Base-by-base conservation (phyloP, 2,797 vertebrate species). In the Parotocinclus haroldoi region DNA sequence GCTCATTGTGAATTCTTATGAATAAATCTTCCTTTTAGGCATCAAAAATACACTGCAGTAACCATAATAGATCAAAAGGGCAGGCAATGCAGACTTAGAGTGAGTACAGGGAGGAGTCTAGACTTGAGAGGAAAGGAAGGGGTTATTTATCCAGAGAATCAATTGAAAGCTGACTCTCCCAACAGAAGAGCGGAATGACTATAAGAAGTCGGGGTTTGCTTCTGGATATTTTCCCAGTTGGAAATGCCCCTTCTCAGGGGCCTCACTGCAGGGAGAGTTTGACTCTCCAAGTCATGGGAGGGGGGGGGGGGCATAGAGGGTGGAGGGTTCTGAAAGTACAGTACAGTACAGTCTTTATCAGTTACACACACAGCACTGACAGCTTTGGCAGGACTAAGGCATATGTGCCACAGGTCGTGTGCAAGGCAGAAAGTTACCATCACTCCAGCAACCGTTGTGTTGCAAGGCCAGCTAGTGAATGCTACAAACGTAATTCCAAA, bases 141-240 rank as follows among this genome's bases (percentile, higher is more conserved):
- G 55, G 73, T 74, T 82, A 72, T 76, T 78, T 77, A 69, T 79
- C 63, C 59, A 74, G 58, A 1, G 62, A 80, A 81, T 83, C 82
- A 80, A 82, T 80, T 70, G 79, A 80, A 85, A 80, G 81, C 69
- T 63, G 77, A 86, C 65, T 39, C 37, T 50, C 74, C 50, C 54
- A 16, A 80, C 58, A 77, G 76, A 66, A 80, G 79, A 84, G 80
- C 79, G 80, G 79, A 81, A 79, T 65, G 79, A 72, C 84, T 86
- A 83, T 87, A 88, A 80, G 89, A 88, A 83, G 80, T 84, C 84
- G 81, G 88, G 85, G 85, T 87, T 88, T 87, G 84, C 85, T 81
- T 85, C 79, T 86, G 85, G 86, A 85, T 76, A 72, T 79, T 74
- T 83, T 86, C 81, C 86, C 86, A 86, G 83, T 85, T 83, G 85